Base-by-base conservation (phyloP, 2,113 vertebrate genomes). In the Varanus salvator region DNA sequence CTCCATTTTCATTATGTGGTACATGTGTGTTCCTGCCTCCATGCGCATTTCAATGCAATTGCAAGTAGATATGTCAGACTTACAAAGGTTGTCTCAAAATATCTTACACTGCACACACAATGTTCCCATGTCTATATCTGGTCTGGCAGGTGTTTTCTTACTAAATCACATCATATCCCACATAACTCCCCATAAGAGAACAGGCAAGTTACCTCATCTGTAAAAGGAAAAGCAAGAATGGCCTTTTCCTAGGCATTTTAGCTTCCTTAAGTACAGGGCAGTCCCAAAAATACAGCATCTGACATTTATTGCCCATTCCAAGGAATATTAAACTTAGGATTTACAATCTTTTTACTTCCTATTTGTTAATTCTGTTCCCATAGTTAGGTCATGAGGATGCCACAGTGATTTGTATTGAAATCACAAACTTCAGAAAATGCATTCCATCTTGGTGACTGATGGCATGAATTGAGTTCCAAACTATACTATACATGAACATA, bases 381-480 rank as follows among this genome's bases (percentile, higher is more conserved):
- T 27, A 60, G 71, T 38, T 50, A 38, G 52, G 85, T 86, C 85
- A 75, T 6, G 21, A 75, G n/a, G 50, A 76, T 71, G 52, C 34
- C 85, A 86, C 57, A 60, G 75, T 25, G 31, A 75, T 60, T 75
- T 86, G 75, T 86, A 86, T 76, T 86, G 60, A 72, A 86, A 75
- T 76, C 9, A 48, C 29, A 80, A 9, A 80, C 57, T 75, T 17
- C 52, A 76, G 71, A 86, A 38, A 69, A 64, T 80, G 44, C 52
- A 80, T 87, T 52, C 31, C 5, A 83, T 19, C 52, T 88, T 27
- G 68, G 29, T 54, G 76, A 52, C 44, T 69, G 64, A 80, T 50
- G 34, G 52, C 2, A 38, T 80, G 60, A 14, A 29, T 44, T 80
- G 34, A 87, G 64, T 34, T 69, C 60, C 19, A 76, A 80, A 38